phyloP scores from a whole-genome alignment of 2,888 invertebrate genomes.

The Tribolium freemani region DNA sequence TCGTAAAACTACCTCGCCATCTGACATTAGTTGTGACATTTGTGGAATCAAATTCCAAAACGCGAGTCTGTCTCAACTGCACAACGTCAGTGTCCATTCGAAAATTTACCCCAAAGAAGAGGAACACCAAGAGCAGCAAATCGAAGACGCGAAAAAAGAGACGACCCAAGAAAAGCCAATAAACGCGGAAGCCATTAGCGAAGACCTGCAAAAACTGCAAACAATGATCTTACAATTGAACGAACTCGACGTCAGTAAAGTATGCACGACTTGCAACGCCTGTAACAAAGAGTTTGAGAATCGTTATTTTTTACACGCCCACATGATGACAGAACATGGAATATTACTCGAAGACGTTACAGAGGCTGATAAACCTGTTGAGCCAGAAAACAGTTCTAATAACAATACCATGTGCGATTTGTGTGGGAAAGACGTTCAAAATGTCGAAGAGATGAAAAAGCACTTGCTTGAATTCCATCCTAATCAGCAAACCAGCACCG shows the following conservation, averaged over 20 bases:
- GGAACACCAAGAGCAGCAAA: slow-evolving; percentile 51
- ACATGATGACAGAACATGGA: slow-evolving; percentile 79
- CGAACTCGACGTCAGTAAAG: slow-evolving; percentile 78
- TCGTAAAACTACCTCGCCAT: slow-evolving; percentile 67
- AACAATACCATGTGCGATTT: slow-evolving; percentile 66
- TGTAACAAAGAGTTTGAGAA: slow-evolving; percentile 82
- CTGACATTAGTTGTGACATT: slow-evolving; percentile 69
- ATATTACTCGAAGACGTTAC: slow-evolving; percentile 68
- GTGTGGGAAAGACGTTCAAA: slow-evolving; percentile 68
- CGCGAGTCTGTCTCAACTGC: slow-evolving; percentile 65
- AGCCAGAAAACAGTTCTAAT: slow-evolving; percentile 61
- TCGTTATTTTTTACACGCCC: slow-evolving; percentile 78
- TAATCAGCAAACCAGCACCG: slow-evolving; percentile 43
- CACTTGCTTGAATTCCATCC: slow-evolving; percentile 80
- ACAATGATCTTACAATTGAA: slow-evolving; percentile 92
- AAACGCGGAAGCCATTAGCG: slow-evolving; percentile 78
- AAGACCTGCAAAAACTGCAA: slow-evolving; percentile 89
- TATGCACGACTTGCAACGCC: slow-evolving; percentile 73
- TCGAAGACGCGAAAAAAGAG: slow-evolving; percentile 47
- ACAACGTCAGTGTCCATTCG: slow-evolving; percentile 65
- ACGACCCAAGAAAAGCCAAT: slow-evolving; percentile 57
- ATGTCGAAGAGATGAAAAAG: slow-evolving; percentile 76
- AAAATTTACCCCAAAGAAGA: slow-evolving; percentile 54
- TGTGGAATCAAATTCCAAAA: slow-evolving; percentile 72
- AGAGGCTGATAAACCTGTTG: slow-evolving; percentile 63